Base-by-base conservation (phyloP, 2,113 vertebrate species). In the Leptobrachium ailaonicum region DNA sequence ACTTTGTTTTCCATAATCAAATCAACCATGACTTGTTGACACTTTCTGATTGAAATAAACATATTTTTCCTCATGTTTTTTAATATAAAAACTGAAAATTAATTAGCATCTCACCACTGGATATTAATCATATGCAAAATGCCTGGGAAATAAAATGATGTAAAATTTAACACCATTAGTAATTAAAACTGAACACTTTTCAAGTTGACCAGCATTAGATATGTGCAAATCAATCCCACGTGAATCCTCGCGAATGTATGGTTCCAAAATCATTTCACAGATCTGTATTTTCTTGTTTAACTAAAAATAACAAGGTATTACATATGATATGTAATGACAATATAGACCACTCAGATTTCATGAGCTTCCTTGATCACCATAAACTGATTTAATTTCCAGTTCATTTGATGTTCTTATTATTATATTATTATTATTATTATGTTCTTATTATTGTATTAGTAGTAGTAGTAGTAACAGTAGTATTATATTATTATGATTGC, bases 121-220 rank as follows among this genome's bases (percentile, higher is more conserved):
- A 77, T 60, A 77, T 63, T 77, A 77, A 77, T 77, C 75, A 77
- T 44, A 77, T 77, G 75, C 66, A 77, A 77, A 77, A 70, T 60
- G 75, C 68, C 75, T 77, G 66, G n/a, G 54, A 77, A 56, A 77
- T 13, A 70, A 70, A 45, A 8, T 58, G 66, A 58, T 69, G 41
- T 60, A 45, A 58, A 60, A 76, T 58, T 66, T 77, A 77, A 77
- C 75, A 77, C 75, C 75, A 69, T 68, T 60, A 68, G 54, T 69
- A 77, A 77, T 77, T 77, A 77, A 77, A 77, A 77, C 69, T 10
- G 67, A 77, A 77, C 66, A 77, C 75, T 69, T 77, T 77, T 77
- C 75, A 77, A 60, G 66, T 69, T 77, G 75, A 77, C 75, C 75
- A 77, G 75, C 54, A 70, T 54, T 60, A 56, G 53, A 69, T 12